Evolutionary conservation across 2,888 invertebrate species (phyloP).

Genomic region (Achlya flavicornis): DNA sequence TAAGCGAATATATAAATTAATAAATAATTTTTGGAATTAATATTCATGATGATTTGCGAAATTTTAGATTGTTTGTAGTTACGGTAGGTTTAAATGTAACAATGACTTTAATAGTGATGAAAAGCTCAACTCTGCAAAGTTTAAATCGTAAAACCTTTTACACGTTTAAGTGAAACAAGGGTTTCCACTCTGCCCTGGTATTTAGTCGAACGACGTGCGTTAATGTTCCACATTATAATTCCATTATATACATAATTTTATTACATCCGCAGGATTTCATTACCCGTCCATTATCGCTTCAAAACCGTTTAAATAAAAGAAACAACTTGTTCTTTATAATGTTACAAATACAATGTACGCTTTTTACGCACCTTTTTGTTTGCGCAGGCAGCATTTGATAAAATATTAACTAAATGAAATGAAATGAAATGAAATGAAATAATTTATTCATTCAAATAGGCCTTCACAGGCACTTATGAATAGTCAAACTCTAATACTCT

Average conservation of each 20-base stretch:
- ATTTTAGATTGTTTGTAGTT: too few relatives aligned
- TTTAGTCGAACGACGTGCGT: conserved; percentile 33
- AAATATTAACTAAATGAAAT: neutral
- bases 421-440: too few relatives aligned
- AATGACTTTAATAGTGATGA: neutral
- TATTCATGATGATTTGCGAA: too few relatives aligned
- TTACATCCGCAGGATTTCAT: conserved; percentile 37
- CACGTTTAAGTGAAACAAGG: conserved; percentile 13
- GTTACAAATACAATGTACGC: neutral
- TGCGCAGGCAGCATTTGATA: neutral
- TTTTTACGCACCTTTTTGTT: neutral
- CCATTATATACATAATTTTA: conserved; percentile 28
- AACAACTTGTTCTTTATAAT: conserved; percentile 1
- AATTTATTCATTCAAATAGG: too few relatives aligned
- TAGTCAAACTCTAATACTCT: too few relatives aligned
- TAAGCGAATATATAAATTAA: too few relatives aligned
- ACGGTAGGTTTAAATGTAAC: too few relatives aligned
- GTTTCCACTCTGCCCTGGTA: conserved; percentile 28
- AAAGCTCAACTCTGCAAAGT: neutral
- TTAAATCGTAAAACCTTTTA: conserved; percentile 21
- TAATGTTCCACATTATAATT: conserved; percentile 28
- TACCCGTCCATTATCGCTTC: conserved; percentile 30
- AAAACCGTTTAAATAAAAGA: conserved; percentile 32
- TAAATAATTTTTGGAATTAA: too few relatives aligned
- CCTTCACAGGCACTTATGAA: too few relatives aligned